Evolutionary conservation across 2,888 invertebrate genomes (phyloP).

Genomic region (Pollenia amentaria): DNA sequence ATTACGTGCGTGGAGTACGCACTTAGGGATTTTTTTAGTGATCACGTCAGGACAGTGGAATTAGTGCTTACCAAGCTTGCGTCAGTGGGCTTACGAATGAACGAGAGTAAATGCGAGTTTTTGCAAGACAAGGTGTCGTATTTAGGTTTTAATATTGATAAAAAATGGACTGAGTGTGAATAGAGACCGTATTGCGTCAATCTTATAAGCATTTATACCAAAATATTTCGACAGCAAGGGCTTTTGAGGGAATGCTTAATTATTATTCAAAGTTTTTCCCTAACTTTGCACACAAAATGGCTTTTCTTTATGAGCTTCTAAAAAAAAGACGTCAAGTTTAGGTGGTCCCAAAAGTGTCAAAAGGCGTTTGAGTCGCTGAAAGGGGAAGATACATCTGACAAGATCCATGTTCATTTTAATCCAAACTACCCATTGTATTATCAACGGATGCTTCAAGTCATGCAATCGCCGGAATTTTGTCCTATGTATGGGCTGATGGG

Average conservation of each 20-base stretch:
- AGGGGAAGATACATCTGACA: conserved; percentile 56
- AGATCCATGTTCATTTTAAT: conserved; percentile 73
- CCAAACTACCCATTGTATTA: conserved; percentile 69
- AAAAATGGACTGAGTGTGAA: conserved; percentile 45
- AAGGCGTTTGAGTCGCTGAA: conserved; percentile 78
- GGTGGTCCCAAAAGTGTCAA: conserved; percentile 77
- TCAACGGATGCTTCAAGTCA: conserved; percentile 74
- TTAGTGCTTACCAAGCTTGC: conserved; percentile 50
- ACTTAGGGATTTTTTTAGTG: background rate
- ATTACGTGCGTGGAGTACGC: background rate
- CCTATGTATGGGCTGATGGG: conserved; percentile 53
- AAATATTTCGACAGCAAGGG: conserved; percentile 6
- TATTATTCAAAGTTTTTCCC: conserved; percentile 69
- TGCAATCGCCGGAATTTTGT: conserved; percentile 70
- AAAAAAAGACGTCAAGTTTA: conserved; percentile 65
- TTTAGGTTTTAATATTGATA: conserved; percentile 52
- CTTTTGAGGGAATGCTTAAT: conserved; percentile 62
- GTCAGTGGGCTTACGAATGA: conserved; percentile 25
- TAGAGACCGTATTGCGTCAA: conserved; percentile 31
- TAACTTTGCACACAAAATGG: conserved; percentile 65
- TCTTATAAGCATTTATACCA: background rate
- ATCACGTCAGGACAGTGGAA: conserved; percentile 45
- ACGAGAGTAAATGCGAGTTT: conserved; percentile 45
- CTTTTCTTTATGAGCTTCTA: conserved; percentile 36
- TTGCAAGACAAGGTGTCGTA: conserved; percentile 60